phyloP scores from a whole-genome alignment of 2,797 vertebrate species.

The Caiman crocodilus region DNA sequence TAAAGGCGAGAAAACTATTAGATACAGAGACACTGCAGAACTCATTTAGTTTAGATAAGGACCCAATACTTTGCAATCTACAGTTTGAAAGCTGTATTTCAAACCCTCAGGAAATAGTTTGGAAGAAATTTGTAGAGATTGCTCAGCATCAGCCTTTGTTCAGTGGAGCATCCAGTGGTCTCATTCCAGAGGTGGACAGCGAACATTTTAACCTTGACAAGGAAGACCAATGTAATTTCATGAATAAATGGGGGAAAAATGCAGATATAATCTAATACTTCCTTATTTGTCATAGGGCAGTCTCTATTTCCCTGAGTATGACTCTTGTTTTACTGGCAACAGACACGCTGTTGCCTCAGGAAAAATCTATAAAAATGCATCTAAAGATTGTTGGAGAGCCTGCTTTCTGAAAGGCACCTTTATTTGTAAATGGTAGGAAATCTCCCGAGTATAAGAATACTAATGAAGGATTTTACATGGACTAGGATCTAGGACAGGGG shows the following conservation, averaged over 20 bases:
- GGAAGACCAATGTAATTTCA: background rate
- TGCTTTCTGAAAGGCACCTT: background rate
- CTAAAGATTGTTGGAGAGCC: background rate
- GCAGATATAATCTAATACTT: no score
- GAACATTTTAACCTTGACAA: slow-evolving; percentile 7
- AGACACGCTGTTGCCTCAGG: background rate
- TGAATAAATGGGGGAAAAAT: background rate
- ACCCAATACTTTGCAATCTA: slow-evolving; percentile 2
- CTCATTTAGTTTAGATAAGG: background rate
- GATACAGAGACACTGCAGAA: background rate
- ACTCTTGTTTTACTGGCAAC: background rate
- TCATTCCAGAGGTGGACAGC: background rate
- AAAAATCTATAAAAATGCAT: rapidly evolving
- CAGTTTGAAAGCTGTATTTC: background rate
- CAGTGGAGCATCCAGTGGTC: slow-evolving; percentile 22
- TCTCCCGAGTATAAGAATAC: background rate
- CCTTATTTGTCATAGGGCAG: background rate
- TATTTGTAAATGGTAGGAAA: background rate
- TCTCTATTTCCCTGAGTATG: background rate
- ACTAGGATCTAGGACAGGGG: background rate
- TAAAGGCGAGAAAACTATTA: background rate
- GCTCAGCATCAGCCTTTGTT: no score
- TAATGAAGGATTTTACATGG: background rate
- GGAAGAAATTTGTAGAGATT: slow-evolving; percentile 31
- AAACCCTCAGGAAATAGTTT: slow-evolving; percentile 34